Base-by-base conservation (phyloP, 2,113 vertebrate species). In the Oryzias curvinotus region DNA sequence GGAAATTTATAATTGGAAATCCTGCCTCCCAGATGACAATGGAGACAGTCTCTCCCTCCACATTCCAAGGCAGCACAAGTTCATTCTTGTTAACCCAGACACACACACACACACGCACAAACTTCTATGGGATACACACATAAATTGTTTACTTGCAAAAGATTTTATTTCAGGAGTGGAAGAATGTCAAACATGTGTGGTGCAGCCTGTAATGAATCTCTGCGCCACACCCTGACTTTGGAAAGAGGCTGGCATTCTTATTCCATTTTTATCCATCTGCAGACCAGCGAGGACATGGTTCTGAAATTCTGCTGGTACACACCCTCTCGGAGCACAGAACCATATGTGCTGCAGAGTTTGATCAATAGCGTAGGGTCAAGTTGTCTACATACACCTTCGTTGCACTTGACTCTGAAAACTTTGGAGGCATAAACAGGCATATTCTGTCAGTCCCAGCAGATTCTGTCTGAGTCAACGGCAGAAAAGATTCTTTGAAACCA, bases 1-100 rank as follows among this genome's bases (percentile, higher is more conserved):
- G 84, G 80, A 69, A 57, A 77, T 82, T 65, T 83, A 88, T 90
- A 89, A 91, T 91, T 89, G 85, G 80, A 75, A 70, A 45, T 51
- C 61, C 68, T 71, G 69, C 71, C 65, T 85, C 75, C 80, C 82
- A 60, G 73, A 83, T 82, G 85, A 88, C 79, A 84, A 82, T 82
- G 79, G 74, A 61, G 75, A 65, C 77, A 54, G 73, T 84, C 81
- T 74, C 52, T 51, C 51, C 62, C 72, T 56, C 52, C 70, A 68
- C 69, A 77, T 73, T 81, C 70, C 67, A 21, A 1, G 26, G 66
- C 64, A 73, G 64, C 75, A 75, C 81, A 83, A 75, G 70, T 36
- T 36, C 30, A 36, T 36, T 7, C 30, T 8, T 3, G 30, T 36
- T 36, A 36, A 36, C 30, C 8, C 30, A 36, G 8, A 36, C 28